Base-by-base conservation (phyloP, 2,888 invertebrate species). In the Apoda limacodes region DNA sequence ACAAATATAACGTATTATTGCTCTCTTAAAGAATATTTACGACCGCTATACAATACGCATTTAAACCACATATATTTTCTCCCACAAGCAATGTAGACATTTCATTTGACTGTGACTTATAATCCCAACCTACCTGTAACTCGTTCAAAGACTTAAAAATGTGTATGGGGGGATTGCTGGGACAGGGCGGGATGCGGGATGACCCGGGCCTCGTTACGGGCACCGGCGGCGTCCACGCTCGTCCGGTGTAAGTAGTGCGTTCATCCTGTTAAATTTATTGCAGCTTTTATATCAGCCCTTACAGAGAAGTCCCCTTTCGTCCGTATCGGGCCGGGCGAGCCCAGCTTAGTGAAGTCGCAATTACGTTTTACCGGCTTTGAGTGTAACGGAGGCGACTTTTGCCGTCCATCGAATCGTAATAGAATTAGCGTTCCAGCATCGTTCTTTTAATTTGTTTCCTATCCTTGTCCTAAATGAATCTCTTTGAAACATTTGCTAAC, bases 211-310 rank as follows among this genome's bases (percentile, higher is more conserved):
- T 71, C 68, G 70, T 67, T 69, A 70, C 62, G 65, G 62, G 53
- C 64, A 62, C 61, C 61, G 59, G 62, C 48, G 46, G 52, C 64
- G 60, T 61, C 61, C 66, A 62, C 64, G 66, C 69, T 64, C 68
- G 61, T 64, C 65, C 68, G 65, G 60, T 72, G 70, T 75, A 78
- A 76, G 74, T 76, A 76, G 76, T 76, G 75, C 71, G 78, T 78
- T 76, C 74, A 80, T 80, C 76, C 78, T 74, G 74, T 72, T 71
- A 72, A 80, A 80, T 80, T 80, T 80, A 80, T 78, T 74, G 75
- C 70, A 68, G 74, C 76, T 76, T 76, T 76, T 78, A 78, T 78
- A 78, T 78, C 75, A 72, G 69, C 71, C 75, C 72, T 72, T 74
- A 74, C 71, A 61, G 71, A 64, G 69, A 67, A 67, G 68, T 66